Evolutionary conservation across 2,888 invertebrate species (phyloP).

Genomic region (Ichneumon xanthorius): DNA sequence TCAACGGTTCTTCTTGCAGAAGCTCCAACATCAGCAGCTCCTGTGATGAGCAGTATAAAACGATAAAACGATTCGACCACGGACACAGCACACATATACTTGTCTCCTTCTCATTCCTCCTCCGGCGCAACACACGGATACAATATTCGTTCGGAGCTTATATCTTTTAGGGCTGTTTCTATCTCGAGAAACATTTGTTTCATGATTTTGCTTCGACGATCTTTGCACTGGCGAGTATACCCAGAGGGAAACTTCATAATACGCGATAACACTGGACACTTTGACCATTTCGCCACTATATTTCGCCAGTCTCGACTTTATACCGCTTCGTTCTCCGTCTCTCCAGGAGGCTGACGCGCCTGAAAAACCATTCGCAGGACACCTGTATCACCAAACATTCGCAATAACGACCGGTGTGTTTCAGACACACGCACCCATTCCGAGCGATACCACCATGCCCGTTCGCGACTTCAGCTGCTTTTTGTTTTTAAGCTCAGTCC

Average conservation of each 20-base stretch:
- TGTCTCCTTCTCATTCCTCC: neutral
- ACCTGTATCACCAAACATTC: conserved; percentile 56
- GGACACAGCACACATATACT: conserved; percentile 16
- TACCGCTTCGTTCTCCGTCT: conserved; percentile 1
- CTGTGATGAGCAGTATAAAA: conserved; percentile 70
- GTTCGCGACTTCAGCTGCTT: conserved; percentile 1
- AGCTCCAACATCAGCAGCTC: conserved; percentile 47
- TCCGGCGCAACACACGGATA: conserved; percentile 21
- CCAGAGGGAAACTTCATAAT: neutral
- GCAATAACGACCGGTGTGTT: conserved; percentile 59
- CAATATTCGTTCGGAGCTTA: conserved; percentile 31
- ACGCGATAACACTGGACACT: conserved; percentile 1
- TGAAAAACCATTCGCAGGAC: conserved; percentile 54
- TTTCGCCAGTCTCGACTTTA: neutral
- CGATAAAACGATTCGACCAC: conserved; percentile 74
- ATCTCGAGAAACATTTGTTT: conserved; percentile 10
- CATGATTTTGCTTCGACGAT: conserved; percentile 21
- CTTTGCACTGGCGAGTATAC: conserved; percentile 11
- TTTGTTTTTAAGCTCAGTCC: conserved; percentile 20
- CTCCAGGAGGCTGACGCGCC: conserved; percentile 39
- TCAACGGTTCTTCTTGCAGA: conserved; percentile 50
- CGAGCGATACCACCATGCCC: neutral
- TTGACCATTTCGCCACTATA: neutral
- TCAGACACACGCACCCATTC: conserved; percentile 23
- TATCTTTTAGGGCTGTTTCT: conserved; percentile 50